Evolutionary conservation across 1,140 invertebrate species (phyloP), one percentile per base, ranked within the genome.

Genomic region (Schlechtendalia chinensis): DNA sequence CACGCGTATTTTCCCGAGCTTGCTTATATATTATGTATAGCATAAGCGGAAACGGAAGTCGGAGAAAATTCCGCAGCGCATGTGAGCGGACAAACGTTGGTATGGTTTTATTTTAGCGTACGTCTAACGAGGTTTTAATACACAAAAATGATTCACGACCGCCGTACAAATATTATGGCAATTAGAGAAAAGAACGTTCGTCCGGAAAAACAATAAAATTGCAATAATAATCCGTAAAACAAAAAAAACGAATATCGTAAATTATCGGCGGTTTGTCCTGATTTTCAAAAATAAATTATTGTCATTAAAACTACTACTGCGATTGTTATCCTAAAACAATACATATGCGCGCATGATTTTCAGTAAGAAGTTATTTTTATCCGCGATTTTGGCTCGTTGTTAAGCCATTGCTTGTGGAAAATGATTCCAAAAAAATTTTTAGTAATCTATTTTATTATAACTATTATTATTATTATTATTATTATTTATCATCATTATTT

Each of bases 71-170:
- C 14, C 16, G 65, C 5, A 14, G 19, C 16, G 27, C 32, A 10
- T 14, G 12, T 6, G 5, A 1, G 27, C 19, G n/a, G 6, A 47
- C 47, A 16, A 47, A 69, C 14, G 16, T 69, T 69, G 11, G 22
- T 19, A 16, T 47, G 65, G 22, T 16, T 69, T 2, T 22, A 5
- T 11, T 14, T 1, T 67, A 45, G 32, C 32, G 32, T 8, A 8
- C 3, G 45, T 67, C 65, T 32, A 24, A 67, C 45, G 65, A 47
- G 65, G n/a, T 67, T 45, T 67, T 67, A 67, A 67, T 47, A 47
- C 45, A 45, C 65, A 8, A 47, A 14, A 67, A 67, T 45, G 22
- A 39, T 67, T 24, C 12, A 67, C 22, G n/a, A 4, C 5, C 29
- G 19, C 24, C 10, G n/a, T 59, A 5, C 29, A 24, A 61, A 24